Percentiles rank a stretch among this genome's conserved stretches.
Conservation (phyloP, 2,797 vertebrate species). For the Leptodactylus fallax region DNA sequence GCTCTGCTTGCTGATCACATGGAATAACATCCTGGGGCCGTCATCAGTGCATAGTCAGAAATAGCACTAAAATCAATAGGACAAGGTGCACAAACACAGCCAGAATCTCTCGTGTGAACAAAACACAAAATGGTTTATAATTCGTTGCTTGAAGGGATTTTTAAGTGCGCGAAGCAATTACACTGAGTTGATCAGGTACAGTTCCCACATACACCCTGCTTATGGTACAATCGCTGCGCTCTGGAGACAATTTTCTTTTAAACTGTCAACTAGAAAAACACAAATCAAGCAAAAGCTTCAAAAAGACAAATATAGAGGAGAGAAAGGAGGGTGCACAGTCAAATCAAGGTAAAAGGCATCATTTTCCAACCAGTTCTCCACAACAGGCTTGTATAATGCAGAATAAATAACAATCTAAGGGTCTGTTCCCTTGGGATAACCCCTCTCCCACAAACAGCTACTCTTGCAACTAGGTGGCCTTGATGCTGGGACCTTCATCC, state of each 20-base stretch:
- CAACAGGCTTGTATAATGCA: too few relatives aligned
- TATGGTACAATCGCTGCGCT: neutral
- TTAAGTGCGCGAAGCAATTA: conserved; percentile 19
- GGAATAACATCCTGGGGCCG: conserved; percentile 31
- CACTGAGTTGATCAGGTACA: neutral
- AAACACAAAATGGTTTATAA: conserved; percentile 17
- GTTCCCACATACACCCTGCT: neutral
- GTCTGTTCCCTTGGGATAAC: too few relatives aligned
- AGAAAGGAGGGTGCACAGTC: too few relatives aligned
- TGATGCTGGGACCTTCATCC: too few relatives aligned
- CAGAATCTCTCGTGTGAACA: neutral
- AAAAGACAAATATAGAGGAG: neutral
- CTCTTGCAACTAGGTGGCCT: too few relatives aligned
- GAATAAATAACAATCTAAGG: too few relatives aligned
- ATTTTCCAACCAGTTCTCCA: too few relatives aligned
- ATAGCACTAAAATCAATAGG: conserved; percentile 35
- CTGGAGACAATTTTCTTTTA: neutral
- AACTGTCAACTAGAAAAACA: neutral
- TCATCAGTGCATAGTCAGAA: conserved; percentile 16
- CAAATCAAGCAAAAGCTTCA: neutral
- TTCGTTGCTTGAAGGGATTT: conserved; percentile 36
- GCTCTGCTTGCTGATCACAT: neutral
- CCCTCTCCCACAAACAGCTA: neutral
- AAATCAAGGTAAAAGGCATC: neutral
- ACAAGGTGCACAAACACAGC: conserved; percentile 21